A percentile compares a stretch with the other conserved stretches of the same genome.
phyloP scores from a whole-genome alignment of 2,113 vertebrate species.

The Hemibates koningsi region DNA sequence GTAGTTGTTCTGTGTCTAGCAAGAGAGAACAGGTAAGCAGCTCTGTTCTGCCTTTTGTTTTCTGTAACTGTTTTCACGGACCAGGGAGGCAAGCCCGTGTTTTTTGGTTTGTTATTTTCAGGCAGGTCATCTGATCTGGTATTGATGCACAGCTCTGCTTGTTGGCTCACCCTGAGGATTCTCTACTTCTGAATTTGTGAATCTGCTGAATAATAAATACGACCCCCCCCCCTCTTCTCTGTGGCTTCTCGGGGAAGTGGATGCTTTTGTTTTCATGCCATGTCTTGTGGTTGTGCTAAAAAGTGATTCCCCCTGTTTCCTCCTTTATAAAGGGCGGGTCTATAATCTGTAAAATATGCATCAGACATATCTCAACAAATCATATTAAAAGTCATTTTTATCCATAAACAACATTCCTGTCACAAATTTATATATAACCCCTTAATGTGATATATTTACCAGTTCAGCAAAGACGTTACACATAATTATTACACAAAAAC shows the following conservation, averaged over 20 bases:
- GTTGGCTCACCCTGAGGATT: neutral
- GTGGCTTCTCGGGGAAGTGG: neutral
- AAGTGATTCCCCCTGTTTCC: neutral
- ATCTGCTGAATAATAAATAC: neutral
- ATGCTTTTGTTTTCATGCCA: neutral
- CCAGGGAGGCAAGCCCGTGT: neutral
- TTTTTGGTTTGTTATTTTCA: neutral
- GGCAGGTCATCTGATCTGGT: neutral
- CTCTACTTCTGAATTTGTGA: neutral
- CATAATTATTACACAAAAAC: neutral
- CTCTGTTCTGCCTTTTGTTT: neutral
- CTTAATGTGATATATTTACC: neutral
- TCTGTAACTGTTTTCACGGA: neutral
- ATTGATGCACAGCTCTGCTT: neutral
- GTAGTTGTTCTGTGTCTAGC: neutral
- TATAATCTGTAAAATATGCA: neutral
- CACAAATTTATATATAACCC: neutral
- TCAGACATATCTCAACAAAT: neutral
- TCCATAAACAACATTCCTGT: neutral
- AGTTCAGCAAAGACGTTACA: rapidly evolving
- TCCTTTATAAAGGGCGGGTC: neutral
- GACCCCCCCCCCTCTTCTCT: rapidly evolving
- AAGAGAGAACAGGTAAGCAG: neutral
- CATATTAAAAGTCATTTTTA: neutral
- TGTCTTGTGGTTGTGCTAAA: neutral